A percentile compares a stretch with the other conserved stretches of the same genome.
These are phyloP conservation scores for Odontomyia ornata DNA, from an alignment of 2,888 invertebrate species.

Conservation along the genomic window DNA sequence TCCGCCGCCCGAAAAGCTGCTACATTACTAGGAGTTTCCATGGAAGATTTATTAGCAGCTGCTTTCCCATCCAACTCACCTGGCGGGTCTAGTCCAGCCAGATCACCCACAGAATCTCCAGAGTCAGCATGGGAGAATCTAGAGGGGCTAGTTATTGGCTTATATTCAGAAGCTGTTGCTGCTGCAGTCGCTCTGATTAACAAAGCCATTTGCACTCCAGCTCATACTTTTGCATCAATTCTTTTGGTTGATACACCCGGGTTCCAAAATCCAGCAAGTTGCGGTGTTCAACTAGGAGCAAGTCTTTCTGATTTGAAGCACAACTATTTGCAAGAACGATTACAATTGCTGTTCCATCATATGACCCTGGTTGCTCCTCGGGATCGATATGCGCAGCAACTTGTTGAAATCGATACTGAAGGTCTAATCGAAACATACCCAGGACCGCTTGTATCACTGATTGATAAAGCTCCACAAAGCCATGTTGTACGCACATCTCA, in stretches of 20 bases:
- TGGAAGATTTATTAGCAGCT: conserved; percentile 83
- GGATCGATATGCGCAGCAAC: conserved; percentile 79
- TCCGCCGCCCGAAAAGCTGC: conserved; percentile 82
- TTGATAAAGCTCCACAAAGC: conserved; percentile 83
- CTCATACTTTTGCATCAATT: conserved; percentile 83
- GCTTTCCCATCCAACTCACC: conserved; percentile 73
- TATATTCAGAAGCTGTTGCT: conserved; percentile 90
- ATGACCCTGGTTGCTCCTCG: conserved; percentile 83
- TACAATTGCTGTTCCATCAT: conserved; percentile 88
- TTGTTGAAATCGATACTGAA: conserved; percentile 70
- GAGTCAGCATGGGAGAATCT: conserved; percentile 81
- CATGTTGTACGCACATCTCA: conserved; percentile 82
- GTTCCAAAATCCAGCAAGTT: conserved; percentile 90
- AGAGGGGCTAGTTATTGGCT: conserved; percentile 86
- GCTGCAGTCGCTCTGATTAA: conserved; percentile 90
- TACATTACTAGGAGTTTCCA: conserved; percentile 77
- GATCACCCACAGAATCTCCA: conserved; percentile 65
- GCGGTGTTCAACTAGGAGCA: conserved; percentile 84
- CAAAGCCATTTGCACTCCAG: conserved; percentile 74
- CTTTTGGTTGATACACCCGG: conserved; percentile 89
- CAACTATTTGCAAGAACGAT: conserved; percentile 90
- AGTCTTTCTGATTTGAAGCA: conserved; percentile 89
- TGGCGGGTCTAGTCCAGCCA: conserved; percentile 66
- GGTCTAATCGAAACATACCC: conserved; percentile 77
- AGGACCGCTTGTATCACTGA: conserved; percentile 77